phyloP scores from a whole-genome alignment of 2,888 invertebrate species.

The Cancer borealis region DNA sequence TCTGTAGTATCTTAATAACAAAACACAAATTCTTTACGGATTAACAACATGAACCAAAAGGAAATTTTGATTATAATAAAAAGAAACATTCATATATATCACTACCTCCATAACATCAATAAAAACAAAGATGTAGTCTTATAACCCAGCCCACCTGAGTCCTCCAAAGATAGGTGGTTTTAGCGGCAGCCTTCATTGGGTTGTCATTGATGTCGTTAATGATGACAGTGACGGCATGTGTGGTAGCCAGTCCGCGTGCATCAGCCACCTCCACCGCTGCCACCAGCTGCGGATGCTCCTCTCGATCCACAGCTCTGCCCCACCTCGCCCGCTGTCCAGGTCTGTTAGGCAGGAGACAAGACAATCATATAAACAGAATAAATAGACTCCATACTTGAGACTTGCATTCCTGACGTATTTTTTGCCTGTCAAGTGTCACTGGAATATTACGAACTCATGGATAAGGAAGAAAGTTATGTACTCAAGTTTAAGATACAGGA shows the following conservation, averaged over 20 bases:
- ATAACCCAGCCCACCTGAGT: conserved; percentile 61
- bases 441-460: too few species aligned
- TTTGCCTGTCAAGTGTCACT: too few species aligned
- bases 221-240: conserved; percentile 56
- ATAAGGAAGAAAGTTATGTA: too few species aligned
- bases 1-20: too few species aligned
- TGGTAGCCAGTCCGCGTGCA: conserved; percentile 58
- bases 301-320: conserved; percentile 66
- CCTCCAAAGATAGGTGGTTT: conserved; percentile 75
- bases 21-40: neutral
- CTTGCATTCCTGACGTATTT: too few species aligned
- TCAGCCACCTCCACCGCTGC: conserved; percentile 64
- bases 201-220: conserved; percentile 9
- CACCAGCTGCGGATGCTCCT: conserved; percentile 62
- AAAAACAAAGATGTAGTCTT: neutral
- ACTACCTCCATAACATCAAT: neutral
- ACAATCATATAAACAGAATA: too few species aligned
- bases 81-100: neutral
- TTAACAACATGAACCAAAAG: neutral
- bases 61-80: neutral
- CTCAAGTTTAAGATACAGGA: too few species aligned
- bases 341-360: conserved; percentile 46
- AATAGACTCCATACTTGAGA: too few species aligned
- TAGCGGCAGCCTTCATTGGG: conserved; percentile 74
- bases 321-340: conserved; percentile 67